Conservation (phyloP, 2,797 vertebrate species). For the Nasua narica region DNA sequence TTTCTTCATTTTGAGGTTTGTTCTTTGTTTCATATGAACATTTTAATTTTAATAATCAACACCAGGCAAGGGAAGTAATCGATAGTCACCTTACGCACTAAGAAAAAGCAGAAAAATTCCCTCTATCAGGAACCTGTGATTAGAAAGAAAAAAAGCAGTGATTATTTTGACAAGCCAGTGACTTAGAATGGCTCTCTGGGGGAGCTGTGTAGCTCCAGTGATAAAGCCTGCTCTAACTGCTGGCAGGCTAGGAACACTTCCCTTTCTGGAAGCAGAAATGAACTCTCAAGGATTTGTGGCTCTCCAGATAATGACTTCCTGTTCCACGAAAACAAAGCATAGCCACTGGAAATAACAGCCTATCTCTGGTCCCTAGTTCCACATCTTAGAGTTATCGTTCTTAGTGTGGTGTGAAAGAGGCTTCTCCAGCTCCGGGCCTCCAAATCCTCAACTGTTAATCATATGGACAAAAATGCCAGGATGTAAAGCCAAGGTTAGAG, state of each 20-base stretch:
- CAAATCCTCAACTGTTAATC: neutral
- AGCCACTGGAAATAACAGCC: neutral
- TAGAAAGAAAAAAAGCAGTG: neutral
- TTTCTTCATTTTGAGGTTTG: neutral
- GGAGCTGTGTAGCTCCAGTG: neutral
- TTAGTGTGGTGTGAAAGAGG: neutral
- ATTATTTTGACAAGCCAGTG: conserved; percentile 30
- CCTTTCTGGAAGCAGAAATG: conserved; percentile 43
- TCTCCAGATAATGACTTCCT: conserved; percentile 51
- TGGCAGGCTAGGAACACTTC: neutral
- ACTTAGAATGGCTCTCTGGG: neutral
- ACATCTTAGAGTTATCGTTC: neutral
- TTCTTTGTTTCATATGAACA: neutral
- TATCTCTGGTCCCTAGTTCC: neutral
- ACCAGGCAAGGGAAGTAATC: neutral
- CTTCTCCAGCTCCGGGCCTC: neutral
- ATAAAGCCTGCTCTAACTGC: neutral
- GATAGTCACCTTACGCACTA: neutral
- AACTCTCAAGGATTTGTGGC: conserved; percentile 32
- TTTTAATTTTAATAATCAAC: conserved; percentile 49
- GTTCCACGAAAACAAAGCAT: neutral
- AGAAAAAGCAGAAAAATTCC: conserved; percentile 2
- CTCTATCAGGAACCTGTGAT: neutral
- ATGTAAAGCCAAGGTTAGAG: neutral
- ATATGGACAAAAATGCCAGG: neutral